phyloP scores from a whole-genome alignment of 2,888 invertebrate genomes.

The Drosophila demipolita region DNA sequence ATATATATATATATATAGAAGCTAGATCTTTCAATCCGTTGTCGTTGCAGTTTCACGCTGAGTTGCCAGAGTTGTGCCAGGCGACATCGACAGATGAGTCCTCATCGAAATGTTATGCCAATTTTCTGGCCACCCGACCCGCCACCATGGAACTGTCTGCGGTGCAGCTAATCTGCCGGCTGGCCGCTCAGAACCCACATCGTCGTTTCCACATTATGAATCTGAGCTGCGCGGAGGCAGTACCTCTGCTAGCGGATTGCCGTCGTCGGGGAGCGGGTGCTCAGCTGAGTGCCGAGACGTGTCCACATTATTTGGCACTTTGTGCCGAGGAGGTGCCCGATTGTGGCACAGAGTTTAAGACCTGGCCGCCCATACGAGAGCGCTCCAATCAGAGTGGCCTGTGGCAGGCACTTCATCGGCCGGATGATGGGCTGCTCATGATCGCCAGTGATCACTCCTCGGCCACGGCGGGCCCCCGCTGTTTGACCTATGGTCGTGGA shows the following conservation, averaged over 20 bases:
- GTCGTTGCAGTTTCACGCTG: slow-evolving; percentile 89
- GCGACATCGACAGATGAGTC: slow-evolving; percentile 65
- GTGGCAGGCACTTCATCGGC: slow-evolving; percentile 88
- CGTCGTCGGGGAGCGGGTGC: slow-evolving; percentile 83
- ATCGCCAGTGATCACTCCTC: slow-evolving; percentile 90
- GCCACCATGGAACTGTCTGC: slow-evolving; percentile 89
- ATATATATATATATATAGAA: neutral
- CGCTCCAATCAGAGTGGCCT: slow-evolving; percentile 87
- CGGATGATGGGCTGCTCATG: slow-evolving; percentile 86
- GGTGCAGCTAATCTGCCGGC: slow-evolving; percentile 87
- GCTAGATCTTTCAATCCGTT: neutral
- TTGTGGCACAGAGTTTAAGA: slow-evolving; percentile 89
- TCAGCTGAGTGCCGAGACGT: slow-evolving; percentile 89
- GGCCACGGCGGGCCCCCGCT: slow-evolving; percentile 88
- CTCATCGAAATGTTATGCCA: slow-evolving; percentile 87
- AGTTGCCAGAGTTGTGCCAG: slow-evolving; percentile 86
- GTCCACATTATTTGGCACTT: slow-evolving; percentile 90
- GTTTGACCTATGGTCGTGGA: slow-evolving; percentile 82
- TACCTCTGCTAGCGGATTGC: slow-evolving; percentile 86
- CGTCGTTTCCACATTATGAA: slow-evolving; percentile 89
- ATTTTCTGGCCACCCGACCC: slow-evolving; percentile 88
- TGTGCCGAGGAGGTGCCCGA: slow-evolving; percentile 88
- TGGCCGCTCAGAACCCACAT: slow-evolving; percentile 82
- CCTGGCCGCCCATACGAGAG: slow-evolving; percentile 90
- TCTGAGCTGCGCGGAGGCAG: slow-evolving; percentile 88